Percentiles rank a stretch among this genome's conserved stretches.
Evolutionary conservation across 2,797 vertebrate genomes (phyloP).

Genomic region (Chaenodraco wilsoni): DNA sequence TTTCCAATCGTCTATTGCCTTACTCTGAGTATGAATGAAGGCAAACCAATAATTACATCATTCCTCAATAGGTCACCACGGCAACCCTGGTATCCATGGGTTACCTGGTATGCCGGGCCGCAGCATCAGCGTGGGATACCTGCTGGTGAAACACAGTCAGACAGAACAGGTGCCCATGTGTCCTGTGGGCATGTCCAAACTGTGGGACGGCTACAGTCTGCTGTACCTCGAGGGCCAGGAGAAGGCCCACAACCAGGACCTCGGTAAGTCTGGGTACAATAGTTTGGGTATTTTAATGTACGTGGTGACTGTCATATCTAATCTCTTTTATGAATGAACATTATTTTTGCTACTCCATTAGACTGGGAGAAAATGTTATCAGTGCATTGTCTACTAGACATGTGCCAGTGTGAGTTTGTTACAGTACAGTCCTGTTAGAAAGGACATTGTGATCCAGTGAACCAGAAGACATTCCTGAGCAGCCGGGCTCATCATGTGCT

Average conservation of each 20-base stretch:
- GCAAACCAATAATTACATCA: not conserved
- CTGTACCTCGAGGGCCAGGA: slow-evolving; percentile 98
- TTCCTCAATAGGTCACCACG: slow-evolving; percentile 71
- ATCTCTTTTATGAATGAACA: not conserved
- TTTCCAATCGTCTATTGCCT: too few relatives aligned
- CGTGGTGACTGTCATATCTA: not conserved
- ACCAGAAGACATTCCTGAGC: slow-evolving; percentile 26
- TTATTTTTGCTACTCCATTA: too few relatives aligned
- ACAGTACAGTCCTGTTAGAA: not conserved
- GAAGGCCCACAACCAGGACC: slow-evolving; percentile 98
- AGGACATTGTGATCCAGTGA: slow-evolving; percentile 25
- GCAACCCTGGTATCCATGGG: slow-evolving; percentile 85
- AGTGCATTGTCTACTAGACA: not conserved
- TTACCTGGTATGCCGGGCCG: slow-evolving; percentile 93
- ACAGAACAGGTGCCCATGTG: slow-evolving; percentile 93
- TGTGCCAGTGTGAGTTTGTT: slow-evolving; percentile 10
- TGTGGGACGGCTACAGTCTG: slow-evolving; percentile 98
- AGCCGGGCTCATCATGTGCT: slow-evolving; percentile 2
- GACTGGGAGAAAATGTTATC: not conserved
- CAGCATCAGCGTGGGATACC: slow-evolving; percentile 95
- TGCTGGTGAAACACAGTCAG: slow-evolving; percentile 99
- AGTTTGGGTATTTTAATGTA: not conserved
- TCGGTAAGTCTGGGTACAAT: slow-evolving; percentile 82
- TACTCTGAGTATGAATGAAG: not conserved
- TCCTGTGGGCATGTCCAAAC: slow-evolving; percentile 93